A percentile compares a stretch with the other conserved stretches of the same genome.
phyloP scores from a whole-genome alignment of 2,888 invertebrate genomes.

The Nyleta sp. region DNA sequence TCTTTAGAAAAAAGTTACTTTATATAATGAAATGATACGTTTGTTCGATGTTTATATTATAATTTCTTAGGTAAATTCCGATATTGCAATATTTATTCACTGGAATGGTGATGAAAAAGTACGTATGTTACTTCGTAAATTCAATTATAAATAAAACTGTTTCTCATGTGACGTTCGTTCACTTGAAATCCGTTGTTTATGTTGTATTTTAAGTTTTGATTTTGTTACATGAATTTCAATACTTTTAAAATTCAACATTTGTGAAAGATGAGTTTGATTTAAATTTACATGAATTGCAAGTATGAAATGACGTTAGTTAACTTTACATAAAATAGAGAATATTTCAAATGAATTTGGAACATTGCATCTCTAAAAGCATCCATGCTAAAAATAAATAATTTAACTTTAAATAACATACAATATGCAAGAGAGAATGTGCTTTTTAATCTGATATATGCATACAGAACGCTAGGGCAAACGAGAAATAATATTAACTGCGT shows the following conservation, averaged over 20 bases:
- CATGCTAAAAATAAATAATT: background rate
- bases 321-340: slow-evolving; percentile 21
- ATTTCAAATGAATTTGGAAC: slow-evolving; percentile 6
- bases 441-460: background rate
- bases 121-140: no score
- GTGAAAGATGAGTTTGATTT: slow-evolving; percentile 8
- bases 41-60: no score
- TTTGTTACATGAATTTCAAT: slow-evolving; percentile 8
- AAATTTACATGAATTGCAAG: slow-evolving; percentile 26
- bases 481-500: background rate
- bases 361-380: background rate
- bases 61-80: no score
- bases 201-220: slow-evolving; percentile 8
- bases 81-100: no score
- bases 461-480: no score
- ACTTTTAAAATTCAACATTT: slow-evolving; percentile 21
- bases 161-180: background rate
- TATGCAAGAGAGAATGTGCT: background rate
- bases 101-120: no score
- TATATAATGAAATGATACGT: no score
- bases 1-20: no score
- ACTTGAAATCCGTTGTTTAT: background rate
- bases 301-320: slow-evolving; percentile 18
- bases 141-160: background rate
- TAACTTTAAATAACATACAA: slow-evolving; percentile 10